Evolutionary conservation across 2,113 vertebrate species (phyloP).

Genomic region (Psittacula cyanocephala): DNA sequence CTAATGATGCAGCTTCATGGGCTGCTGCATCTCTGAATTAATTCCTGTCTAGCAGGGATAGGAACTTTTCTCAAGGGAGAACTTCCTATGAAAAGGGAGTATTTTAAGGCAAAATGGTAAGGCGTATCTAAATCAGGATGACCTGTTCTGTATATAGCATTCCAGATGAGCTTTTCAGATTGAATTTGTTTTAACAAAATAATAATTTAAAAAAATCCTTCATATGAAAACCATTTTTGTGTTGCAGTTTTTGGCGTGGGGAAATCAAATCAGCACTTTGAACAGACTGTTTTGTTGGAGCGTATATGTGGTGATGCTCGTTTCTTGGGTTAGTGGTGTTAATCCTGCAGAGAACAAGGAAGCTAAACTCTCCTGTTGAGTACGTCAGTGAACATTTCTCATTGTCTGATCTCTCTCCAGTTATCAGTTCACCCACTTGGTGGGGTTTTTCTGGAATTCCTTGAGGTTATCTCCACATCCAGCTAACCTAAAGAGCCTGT

Average conservation of each 20-base stretch:
- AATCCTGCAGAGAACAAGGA: background rate
- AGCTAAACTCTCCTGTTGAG: background rate
- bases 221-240: background rate
- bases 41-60: background rate
- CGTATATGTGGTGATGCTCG: background rate
- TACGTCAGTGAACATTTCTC: background rate
- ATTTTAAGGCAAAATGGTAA: background rate
- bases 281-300: background rate
- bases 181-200: background rate
- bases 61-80: background rate
- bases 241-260: background rate
- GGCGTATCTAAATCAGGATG: background rate
- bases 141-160: background rate
- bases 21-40: background rate
- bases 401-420: background rate
- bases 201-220: background rate
- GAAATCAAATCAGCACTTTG: background rate
- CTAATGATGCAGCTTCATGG: background rate
- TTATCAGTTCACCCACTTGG: background rate
- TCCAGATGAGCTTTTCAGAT: background rate
- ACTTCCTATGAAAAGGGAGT: background rate
- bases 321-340: background rate
- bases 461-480: background rate
- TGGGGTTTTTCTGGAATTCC: constrained; percentile 7
- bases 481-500: background rate